Conservation (phyloP, 2,888 invertebrate genomes). For the Caenorhabditis sulstoni region DNA sequence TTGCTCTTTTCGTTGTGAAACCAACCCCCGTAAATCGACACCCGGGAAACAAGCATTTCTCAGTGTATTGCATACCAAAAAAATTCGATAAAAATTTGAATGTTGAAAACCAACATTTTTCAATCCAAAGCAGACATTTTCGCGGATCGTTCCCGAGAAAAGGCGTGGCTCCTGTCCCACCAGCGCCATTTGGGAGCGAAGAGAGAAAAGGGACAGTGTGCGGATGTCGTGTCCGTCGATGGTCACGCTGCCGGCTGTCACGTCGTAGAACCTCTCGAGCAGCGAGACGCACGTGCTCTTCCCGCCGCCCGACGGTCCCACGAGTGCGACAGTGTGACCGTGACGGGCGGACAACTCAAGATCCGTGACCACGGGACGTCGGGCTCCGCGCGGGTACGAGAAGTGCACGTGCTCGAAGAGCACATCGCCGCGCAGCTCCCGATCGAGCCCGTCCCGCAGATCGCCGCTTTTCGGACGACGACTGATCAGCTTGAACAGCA, state of each 20-base stretch:
- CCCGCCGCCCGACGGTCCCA: slow-evolving; percentile 89
- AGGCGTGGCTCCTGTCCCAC: slow-evolving; percentile 94
- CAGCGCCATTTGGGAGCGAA: slow-evolving; percentile 89
- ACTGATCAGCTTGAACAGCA: too few species aligned
- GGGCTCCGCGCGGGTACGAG: slow-evolving; percentile 80
- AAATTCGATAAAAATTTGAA: too few species aligned
- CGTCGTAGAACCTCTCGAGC: slow-evolving; percentile 90
- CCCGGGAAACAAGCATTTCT: too few species aligned
- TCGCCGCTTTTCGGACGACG: too few species aligned
- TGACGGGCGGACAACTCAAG: slow-evolving; percentile 77
- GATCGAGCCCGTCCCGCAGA: too few species aligned
- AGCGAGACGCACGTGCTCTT: slow-evolving; percentile 91
- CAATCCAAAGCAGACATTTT: slow-evolving; percentile 91
- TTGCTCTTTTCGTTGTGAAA: too few species aligned
- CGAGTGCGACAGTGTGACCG: slow-evolving; percentile 80
- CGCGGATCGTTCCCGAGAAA: slow-evolving; percentile 89
- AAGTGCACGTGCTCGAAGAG: slow-evolving; percentile 80
- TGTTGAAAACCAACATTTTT: slow-evolving; percentile 35
- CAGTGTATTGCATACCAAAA: too few species aligned
- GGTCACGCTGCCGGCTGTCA: slow-evolving; percentile 83
- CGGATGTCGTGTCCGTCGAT: slow-evolving; percentile 84
- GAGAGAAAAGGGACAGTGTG: slow-evolving; percentile 85
- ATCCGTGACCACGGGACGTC: slow-evolving; percentile 74
- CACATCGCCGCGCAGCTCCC: slow-evolving; percentile 70
- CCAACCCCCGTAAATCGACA: too few species aligned